Percentiles rank a stretch among this genome's conserved stretches.
Conservation (phyloP, 2,888 invertebrate species). For the Dicranocentrus wangi region DNA sequence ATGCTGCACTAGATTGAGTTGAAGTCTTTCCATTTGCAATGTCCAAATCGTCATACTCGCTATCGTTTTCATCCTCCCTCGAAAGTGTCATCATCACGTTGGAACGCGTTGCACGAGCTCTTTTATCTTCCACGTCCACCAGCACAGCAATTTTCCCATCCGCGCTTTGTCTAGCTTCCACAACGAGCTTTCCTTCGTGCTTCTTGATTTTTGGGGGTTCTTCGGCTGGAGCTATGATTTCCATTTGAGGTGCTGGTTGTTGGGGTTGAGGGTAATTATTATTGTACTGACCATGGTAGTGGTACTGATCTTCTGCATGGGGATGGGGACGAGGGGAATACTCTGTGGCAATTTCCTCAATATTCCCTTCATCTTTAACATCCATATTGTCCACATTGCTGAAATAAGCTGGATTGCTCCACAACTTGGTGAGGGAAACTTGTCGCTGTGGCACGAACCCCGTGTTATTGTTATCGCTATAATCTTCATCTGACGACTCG, state of each 20-base stretch:
- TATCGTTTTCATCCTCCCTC: slow-evolving; percentile 44
- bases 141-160: slow-evolving; percentile 41
- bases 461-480: neutral
- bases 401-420: slow-evolving; percentile 13
- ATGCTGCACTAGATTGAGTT: too few species aligned
- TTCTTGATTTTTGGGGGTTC: slow-evolving; percentile 11
- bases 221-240: neutral
- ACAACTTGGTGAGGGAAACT: slow-evolving; percentile 17
- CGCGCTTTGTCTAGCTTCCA: slow-evolving; percentile 15
- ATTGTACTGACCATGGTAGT: too few species aligned
- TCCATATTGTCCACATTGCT: slow-evolving; percentile 1
- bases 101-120: too few species aligned
- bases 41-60: slow-evolving; percentile 43
- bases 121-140: too few species aligned
- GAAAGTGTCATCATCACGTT: slow-evolving; percentile 45
- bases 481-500: slow-evolving; percentile 6
- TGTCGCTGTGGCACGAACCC: slow-evolving; percentile 19
- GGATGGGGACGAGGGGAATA: neutral
- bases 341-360: slow-evolving; percentile 29
- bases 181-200: slow-evolving; percentile 17
- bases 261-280: too few species aligned
- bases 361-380: slow-evolving; percentile 26
- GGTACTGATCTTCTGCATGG: neutral
- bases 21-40: neutral
- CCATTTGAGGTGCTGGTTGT: neutral